Percentiles rank a stretch among this genome's conserved stretches.
Conservation (phyloP, 2,113 vertebrate genomes). For the Ictidomys tridecemlineatus region DNA sequence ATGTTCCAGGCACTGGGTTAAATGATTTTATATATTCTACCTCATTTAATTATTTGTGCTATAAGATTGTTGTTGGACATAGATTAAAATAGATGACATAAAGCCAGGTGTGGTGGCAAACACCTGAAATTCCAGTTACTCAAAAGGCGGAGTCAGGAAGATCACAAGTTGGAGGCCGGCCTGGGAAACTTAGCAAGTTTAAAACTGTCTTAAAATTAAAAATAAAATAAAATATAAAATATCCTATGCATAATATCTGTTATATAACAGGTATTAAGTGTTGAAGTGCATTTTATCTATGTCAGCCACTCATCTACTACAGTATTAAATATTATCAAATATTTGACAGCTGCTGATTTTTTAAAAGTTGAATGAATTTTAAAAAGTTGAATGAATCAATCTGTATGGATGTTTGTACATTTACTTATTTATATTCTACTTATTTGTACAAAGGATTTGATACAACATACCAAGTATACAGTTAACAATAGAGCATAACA, state of each 20-base stretch:
- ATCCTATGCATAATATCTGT: not conserved
- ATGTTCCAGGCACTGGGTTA: not conserved
- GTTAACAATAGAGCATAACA: not conserved
- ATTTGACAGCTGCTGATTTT: not conserved
- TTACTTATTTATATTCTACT: slow-evolving; percentile 47
- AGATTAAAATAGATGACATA: slow-evolving; percentile 21
- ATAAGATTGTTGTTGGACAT: not conserved
- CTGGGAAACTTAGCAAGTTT: not conserved
- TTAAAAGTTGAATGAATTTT: slow-evolving; percentile 16
- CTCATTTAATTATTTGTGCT: slow-evolving; percentile 40
- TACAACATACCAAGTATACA: not conserved
- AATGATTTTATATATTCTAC: slow-evolving; percentile 14
- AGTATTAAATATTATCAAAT: slow-evolving; percentile 45
- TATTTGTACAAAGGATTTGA: slow-evolving; percentile 21
- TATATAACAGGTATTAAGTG: slow-evolving; percentile 8
- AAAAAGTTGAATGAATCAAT: not conserved
- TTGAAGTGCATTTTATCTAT: slow-evolving; percentile 57
- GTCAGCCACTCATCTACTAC: not conserved
- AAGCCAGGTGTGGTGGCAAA: not conserved
- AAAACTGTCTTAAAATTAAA: slow-evolving; percentile 9
- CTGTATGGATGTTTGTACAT: not conserved
- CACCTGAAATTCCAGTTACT: too few relatives aligned
- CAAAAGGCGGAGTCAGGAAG: not conserved
- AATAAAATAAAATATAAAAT: slow-evolving; percentile 26
- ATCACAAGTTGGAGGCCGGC: not conserved